These are phyloP conservation scores for Dasypolia templi DNA, from an alignment of 2,888 invertebrate genomes.

Conservation along the genomic window DNA sequence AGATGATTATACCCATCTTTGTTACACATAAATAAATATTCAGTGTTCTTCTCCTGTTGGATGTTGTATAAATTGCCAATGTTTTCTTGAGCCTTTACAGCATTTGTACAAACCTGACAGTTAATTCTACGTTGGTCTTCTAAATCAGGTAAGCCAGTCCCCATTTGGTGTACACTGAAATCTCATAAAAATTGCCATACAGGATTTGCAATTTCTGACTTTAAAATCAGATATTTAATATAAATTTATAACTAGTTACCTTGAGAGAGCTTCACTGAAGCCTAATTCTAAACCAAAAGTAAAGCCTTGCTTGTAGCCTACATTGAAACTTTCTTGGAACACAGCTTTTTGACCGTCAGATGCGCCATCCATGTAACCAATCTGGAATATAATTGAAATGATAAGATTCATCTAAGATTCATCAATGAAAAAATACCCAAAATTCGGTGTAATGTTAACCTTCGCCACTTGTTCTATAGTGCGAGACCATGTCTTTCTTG, in stretches of 20 bases:
- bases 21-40: constrained; percentile 58
- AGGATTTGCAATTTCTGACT: neutral
- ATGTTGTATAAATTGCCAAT: constrained; percentile 79
- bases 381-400: constrained; percentile 78
- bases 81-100: constrained; percentile 73
- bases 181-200: neutral
- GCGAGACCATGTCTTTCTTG: constrained; percentile 77
- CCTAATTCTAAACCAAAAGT: constrained; percentile 91
- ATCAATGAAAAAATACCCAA: neutral
- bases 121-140: constrained; percentile 78
- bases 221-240: neutral
- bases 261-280: constrained; percentile 69
- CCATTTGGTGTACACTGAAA: constrained; percentile 66
- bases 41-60: constrained; percentile 81
- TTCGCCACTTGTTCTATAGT: constrained; percentile 77
- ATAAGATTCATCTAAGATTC: neutral
- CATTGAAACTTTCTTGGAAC: constrained; percentile 93
- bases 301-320: constrained; percentile 92
- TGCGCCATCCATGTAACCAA: constrained; percentile 93
- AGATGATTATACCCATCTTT: neutral
- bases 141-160: constrained; percentile 25
- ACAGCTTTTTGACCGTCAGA: constrained; percentile 91
- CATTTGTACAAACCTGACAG: constrained; percentile 81
- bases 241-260: constrained; percentile 50
- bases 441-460: constrained; percentile 61